phyloP scores from a whole-genome alignment of 2,888 invertebrate species.

The Azorinus chamasolen region DNA sequence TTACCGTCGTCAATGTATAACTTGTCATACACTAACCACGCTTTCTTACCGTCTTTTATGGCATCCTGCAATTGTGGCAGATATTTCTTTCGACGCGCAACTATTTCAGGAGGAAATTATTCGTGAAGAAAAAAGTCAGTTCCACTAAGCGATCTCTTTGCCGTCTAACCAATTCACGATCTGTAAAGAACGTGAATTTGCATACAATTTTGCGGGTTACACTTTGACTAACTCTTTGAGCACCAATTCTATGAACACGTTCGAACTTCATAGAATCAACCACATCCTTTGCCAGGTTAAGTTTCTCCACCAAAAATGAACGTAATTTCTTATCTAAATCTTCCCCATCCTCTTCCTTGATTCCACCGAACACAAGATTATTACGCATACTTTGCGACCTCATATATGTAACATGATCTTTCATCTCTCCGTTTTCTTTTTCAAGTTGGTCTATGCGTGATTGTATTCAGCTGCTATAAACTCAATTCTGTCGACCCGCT shows the following conservation, averaged over 20 bases:
- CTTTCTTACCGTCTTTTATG: background rate
- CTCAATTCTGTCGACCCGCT: too few species aligned
- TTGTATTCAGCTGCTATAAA: too few species aligned
- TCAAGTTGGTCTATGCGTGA: too few species aligned
- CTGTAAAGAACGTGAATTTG: constrained; percentile 2
- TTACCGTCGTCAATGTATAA: background rate
- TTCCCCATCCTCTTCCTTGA: constrained; percentile 2
- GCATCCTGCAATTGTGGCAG: background rate
- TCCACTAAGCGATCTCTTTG: background rate
- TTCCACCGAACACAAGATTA: constrained; percentile 8
- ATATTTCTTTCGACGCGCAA: background rate
- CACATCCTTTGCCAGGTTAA: too few species aligned
- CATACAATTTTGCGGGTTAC: background rate
- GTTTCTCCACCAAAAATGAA: too few species aligned
- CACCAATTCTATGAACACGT: too few species aligned
- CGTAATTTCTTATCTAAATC: background rate
- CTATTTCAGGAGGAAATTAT: background rate
- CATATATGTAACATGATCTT: background rate
- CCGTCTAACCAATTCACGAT: background rate
- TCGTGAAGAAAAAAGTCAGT: background rate
- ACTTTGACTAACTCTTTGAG: too few species aligned
- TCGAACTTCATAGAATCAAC: too few species aligned
- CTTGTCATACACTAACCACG: background rate
- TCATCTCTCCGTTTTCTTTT: background rate
- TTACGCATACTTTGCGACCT: constrained; percentile 1